Base-by-base conservation (phyloP, 1,140 invertebrate genomes). In the Heliconius melpomene region DNA sequence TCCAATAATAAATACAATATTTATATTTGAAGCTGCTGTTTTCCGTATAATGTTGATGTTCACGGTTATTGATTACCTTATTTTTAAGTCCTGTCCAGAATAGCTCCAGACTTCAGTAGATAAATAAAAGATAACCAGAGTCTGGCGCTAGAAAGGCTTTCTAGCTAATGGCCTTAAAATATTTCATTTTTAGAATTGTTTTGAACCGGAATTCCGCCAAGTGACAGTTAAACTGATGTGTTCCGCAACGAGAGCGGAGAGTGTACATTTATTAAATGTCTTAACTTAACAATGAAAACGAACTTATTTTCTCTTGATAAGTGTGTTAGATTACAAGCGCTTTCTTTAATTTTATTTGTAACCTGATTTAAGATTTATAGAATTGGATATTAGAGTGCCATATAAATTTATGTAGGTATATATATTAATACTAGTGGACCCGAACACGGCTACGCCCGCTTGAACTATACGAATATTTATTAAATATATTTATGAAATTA, bases 131-230 rank as follows among this genome's bases (percentile, higher is more conserved):
- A 83, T 81, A 83, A 79, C 77, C 54, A 50, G 70, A 79, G 76
- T 76, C 80, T 76, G 60, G 76, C 75, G 75, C 79, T 77, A 70
- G 79, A 74, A 80, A 80, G 79, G 75, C 79, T 80, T 80, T 80
- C 79, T 74, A 75, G 79, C 75, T 80, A 90, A 93, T 91, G 88
- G 88, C 84, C 86, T 88, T 89, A 91, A 92, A 93, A 92, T 92
- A 91, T 91, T 92, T 90, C 90, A 92, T 89, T 91, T 91, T 87
- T 85, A 84, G 86, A 90, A 92, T 92, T 90, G 92, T 90, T 90
- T 89, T 89, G 81, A 90, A 86, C 87, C 87, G 85, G 90, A 85
- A 87, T 89, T 87, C 86, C 88, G 83, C 85, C 89, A 90, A 92
- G 91, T 90, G 90, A 92, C 92, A 91, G 87, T 82, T 85, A 80